Evolutionary conservation across 2,113 vertebrate species (phyloP).

Genomic region (Eulemur macaco): DNA sequence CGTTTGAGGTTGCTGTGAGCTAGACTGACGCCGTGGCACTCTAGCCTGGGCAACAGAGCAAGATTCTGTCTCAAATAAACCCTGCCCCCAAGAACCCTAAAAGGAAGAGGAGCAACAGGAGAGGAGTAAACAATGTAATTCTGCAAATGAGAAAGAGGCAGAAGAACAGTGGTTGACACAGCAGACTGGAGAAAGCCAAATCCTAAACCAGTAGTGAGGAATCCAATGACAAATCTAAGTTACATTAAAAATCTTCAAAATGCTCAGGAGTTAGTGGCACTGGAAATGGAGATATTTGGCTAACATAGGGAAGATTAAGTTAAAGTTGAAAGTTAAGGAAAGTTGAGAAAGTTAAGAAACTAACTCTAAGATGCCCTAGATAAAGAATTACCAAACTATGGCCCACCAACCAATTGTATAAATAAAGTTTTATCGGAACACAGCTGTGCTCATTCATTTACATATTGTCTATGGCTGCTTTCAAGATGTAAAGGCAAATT

Average conservation of each 20-base stretch:
- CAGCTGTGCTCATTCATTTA: neutral
- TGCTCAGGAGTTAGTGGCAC: neutral
- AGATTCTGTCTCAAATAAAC: neutral
- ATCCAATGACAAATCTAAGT: neutral
- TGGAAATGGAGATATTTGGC: neutral
- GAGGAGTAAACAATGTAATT: neutral
- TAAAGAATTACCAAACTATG: neutral
- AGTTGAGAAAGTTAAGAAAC: neutral
- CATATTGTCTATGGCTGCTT: neutral
- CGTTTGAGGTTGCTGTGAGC: neutral
- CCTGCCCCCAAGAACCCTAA: neutral
- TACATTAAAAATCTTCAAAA: neutral
- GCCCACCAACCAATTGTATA: neutral
- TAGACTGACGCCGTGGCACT: neutral
- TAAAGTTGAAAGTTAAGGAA: neutral
- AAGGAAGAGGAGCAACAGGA: neutral
- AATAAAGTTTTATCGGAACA: neutral
- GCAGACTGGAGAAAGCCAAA: neutral
- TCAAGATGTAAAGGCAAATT: neutral
- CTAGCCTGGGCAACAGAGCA: neutral
- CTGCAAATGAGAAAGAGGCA: neutral
- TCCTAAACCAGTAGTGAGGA: neutral
- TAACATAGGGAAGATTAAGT: neutral
- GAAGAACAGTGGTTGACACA: neutral
- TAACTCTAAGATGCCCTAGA: neutral